These are phyloP conservation scores for Melikaiella ostensackeni DNA, from an alignment of 2,888 invertebrate species.

Conservation along the genomic window DNA sequence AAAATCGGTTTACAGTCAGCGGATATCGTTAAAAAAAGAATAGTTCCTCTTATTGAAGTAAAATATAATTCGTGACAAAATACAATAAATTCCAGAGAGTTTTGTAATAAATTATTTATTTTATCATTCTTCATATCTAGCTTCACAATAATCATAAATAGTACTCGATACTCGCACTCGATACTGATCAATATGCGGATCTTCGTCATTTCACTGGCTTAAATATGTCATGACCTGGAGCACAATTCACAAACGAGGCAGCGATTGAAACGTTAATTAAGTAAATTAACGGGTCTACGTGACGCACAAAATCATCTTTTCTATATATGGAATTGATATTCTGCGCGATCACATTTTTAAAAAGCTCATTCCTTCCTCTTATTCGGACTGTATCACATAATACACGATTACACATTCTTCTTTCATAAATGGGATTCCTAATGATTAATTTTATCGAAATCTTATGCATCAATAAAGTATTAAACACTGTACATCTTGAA, in stretches of 20 bases:
- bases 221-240: constrained; percentile 8
- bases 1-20: neutral
- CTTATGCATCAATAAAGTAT: constrained; percentile 27
- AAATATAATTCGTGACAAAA: neutral
- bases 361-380: constrained; percentile 8
- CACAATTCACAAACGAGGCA: constrained; percentile 14
- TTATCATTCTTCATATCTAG: constrained; percentile 8
- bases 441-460: constrained; percentile 26
- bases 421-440: constrained; percentile 11
- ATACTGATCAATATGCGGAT: neutral
- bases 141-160: constrained; percentile 32
- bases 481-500: constrained; percentile 36
- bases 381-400: neutral
- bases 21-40: neutral
- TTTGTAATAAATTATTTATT: constrained; percentile 41
- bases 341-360: constrained; percentile 27
- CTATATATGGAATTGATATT: constrained; percentile 21
- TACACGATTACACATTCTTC: constrained; percentile 20
- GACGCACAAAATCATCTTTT: neutral
- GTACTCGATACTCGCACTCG: neutral
- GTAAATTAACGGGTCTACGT: neutral
- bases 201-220: constrained; percentile 14
- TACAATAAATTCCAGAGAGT: neutral
- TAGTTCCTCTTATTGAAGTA: neutral
- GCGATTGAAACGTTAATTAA: constrained; percentile 6